Base-by-base conservation (phyloP, 2,888 invertebrate species). In the Scaptomyza tumidula region DNA sequence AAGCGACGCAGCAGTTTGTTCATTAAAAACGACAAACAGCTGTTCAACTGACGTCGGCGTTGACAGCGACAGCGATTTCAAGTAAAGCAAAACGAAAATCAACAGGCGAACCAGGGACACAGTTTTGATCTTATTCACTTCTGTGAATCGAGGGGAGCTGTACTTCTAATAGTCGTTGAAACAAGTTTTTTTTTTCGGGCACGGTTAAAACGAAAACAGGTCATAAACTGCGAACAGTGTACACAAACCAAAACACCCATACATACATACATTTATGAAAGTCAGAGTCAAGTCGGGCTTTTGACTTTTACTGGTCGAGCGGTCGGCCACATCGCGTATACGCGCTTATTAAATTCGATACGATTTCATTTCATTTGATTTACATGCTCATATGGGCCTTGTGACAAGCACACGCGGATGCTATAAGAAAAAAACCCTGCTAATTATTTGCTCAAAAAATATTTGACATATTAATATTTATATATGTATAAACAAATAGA, bases 281-380 rank as follows among this genome's bases (percentile, higher is more conserved):
- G 48, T 19, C 52, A 11, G 16, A 43, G 48, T 33, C 39, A 48
- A 69, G 53, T 64, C 57, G 50, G 43, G 65, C 41, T 66, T 59
- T 49, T 46, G 43, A 35, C 27, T 79, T 79, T 79, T 79, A 71
- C 1, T 19, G 19, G 19, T 19, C 55, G 63, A 74, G 49, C 59
- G 19, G 14, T 37, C 56, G 27, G 14, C 45, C 56, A 82, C 76
- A 69, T 63, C 71, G 70, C 85, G 78, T 76, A 83, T 74, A 68
- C 68, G 55, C 70, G 55, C 46, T 80, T 57, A 80, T 70, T 70
- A 44, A 19, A 85, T 85, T 85, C 68, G 88, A 67, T 86, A 88
- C 82, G 82, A 82, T 88, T 86, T 82, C 80, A 82, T 88, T 86
- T 82, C 80, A 73, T 87, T 88, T 67, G 64, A 84, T 84, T 88